These are phyloP conservation scores for Dufourea novaeangliae DNA, from an alignment of 1,140 invertebrate genomes.

Conservation along the genomic window DNA sequence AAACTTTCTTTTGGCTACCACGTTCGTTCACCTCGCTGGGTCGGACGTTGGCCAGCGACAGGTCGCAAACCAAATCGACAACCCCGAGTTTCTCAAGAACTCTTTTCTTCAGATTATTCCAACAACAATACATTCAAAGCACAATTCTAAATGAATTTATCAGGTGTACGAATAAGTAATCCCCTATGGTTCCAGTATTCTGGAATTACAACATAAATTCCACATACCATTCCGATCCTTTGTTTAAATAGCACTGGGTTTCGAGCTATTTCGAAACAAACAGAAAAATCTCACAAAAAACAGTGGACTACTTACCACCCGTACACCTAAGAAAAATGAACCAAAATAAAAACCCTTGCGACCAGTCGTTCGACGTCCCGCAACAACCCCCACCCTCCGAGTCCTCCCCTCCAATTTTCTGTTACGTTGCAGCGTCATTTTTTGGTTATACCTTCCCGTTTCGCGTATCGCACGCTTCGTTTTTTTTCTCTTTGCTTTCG, in stretches of 20 bases:
- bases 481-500: slow-evolving; percentile 60
- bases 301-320: too few species aligned
- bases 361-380: slow-evolving; percentile 28
- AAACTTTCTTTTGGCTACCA: neutral
- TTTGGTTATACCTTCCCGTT: slow-evolving; percentile 51
- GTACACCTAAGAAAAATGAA: too few species aligned
- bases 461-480: slow-evolving; percentile 59
- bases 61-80: neutral
- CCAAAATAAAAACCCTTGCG: slow-evolving; percentile 1
- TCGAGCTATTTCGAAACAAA: too few species aligned
- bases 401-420: slow-evolving; percentile 58
- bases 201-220: too few species aligned
- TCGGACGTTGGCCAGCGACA: neutral
- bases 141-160: too few species aligned
- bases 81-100: neutral
- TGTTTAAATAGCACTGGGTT: too few species aligned
- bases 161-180: too few species aligned
- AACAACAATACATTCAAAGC: too few species aligned
- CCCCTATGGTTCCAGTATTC: too few species aligned
- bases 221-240: too few species aligned
- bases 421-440: slow-evolving; percentile 69
- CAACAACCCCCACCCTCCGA: slow-evolving; percentile 26
- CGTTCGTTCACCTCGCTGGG: neutral
- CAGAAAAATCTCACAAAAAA: too few species aligned
- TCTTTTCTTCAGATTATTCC: neutral